Conservation (phyloP, 2,888 invertebrate genomes). For the Pollenia griseotomentosa region DNA sequence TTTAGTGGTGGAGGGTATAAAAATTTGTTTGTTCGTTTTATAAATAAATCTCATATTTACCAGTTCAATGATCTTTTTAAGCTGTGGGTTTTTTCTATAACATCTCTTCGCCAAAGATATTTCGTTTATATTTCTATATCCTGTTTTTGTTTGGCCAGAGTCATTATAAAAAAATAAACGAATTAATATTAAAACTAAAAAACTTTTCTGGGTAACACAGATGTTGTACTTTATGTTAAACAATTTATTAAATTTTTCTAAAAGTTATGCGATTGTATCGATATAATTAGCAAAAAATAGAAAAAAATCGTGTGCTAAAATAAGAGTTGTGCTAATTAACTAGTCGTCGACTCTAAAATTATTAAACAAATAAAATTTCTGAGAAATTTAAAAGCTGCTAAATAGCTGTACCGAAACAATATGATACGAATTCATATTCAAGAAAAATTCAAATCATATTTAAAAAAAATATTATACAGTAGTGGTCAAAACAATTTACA, state of each 20-base stretch:
- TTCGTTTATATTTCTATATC: background rate
- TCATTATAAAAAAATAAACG: background rate
- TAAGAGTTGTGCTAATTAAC: conserved; percentile 23
- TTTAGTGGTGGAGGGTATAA: no score
- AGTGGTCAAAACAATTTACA: no score
- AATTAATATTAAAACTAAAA: background rate
- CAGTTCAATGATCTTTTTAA: no score
- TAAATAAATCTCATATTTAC: no score
- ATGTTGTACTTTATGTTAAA: background rate
- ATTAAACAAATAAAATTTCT: background rate
- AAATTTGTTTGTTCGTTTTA: no score
- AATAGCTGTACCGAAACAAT: background rate
- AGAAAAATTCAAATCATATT: background rate
- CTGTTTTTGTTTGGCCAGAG: background rate
- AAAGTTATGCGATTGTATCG: background rate
- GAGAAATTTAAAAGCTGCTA: background rate
- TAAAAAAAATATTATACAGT: background rate
- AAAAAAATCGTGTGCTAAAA: background rate
- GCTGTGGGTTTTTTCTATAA: no score
- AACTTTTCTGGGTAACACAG: background rate
- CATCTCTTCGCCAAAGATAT: no score
- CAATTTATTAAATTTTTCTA: background rate
- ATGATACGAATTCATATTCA: background rate
- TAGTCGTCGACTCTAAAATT: background rate
- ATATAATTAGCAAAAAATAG: background rate